Base-by-base conservation (phyloP, 2,797 vertebrate species). In the Crocidura indochinensis region DNA sequence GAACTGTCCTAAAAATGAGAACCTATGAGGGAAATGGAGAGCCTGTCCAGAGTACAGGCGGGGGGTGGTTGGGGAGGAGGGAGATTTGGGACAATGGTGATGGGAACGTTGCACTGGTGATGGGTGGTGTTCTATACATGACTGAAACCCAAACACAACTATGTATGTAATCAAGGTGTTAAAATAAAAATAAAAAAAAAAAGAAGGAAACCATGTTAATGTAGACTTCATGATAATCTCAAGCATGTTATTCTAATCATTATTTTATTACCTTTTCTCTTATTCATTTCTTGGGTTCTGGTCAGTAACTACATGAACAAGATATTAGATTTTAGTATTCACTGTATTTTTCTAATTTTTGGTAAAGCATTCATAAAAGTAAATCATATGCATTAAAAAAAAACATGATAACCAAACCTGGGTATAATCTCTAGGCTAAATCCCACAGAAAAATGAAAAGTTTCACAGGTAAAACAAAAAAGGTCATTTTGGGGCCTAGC, bases 401-500 rank as follows among this genome's bases (percentile, higher is more conserved):
- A 69, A 14, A 56, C 7, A 75, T 22, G 22, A 56, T 26, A 77
- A 62, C 0, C 24, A 9, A 27, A 49, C 29, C 51, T 77, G 62
- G 81, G 46, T 15, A 11, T 73, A 82, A 60, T 71, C 77, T 92
- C 79, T 6, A 76, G 29, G 14, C 6, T 2, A 15, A 9, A 83
- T 6, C n/a, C n/a, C 47, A 29, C 0, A 87, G 10, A 76, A 77
- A 47, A 89, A 87, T 26, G 29, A 2, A 65, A 46, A 68, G n/a
- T 69, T 69, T 80, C 67, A 85, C 2, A 62, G 31, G 10, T 22
- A 92, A 89, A 94, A 80, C 2, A 90, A 56, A 76, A 88, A 53
- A 62, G 84, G 67, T 29, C 20, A 26, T 67, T 26, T 24, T n/a
- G 2, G 10, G 8, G 31, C 12, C 38, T 69, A 26, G 27, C 27